Conservation (phyloP, 2,113 vertebrate genomes). For the Coregonus clupeaformis region DNA sequence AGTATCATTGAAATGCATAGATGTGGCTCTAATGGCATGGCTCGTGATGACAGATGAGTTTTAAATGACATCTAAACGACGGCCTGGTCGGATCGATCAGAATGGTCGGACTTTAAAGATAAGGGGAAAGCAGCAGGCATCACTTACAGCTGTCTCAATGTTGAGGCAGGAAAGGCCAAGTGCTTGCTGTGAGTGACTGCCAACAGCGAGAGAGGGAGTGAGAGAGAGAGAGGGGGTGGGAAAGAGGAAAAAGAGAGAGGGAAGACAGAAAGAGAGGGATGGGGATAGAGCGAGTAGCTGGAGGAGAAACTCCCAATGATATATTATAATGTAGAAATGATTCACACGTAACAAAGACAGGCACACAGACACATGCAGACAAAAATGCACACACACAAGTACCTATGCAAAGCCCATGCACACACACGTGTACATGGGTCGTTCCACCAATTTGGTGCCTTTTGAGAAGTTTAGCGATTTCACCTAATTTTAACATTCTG, state of each 20-base stretch:
- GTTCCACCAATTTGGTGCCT: no score
- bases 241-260: constrained; percentile 18
- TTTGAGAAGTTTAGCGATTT: no score
- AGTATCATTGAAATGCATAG: no score
- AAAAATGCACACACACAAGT: no score
- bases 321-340: no score
- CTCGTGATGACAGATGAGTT: constrained; percentile 42
- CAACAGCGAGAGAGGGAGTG: constrained; percentile 6
- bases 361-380: no score
- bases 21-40: constrained; percentile 37
- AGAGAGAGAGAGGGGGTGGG: neutral
- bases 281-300: neutral
- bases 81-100: no score
- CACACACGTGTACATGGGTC: no score
- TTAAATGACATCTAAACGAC: constrained; percentile 58
- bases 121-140: constrained; percentile 55
- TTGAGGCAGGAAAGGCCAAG: constrained; percentile 39
- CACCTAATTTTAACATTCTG: no score
- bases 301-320: neutral
- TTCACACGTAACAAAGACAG: no score
- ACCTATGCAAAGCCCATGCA: no score
- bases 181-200: constrained; percentile 43
- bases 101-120: constrained; percentile 59
- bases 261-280: constrained; percentile 8
- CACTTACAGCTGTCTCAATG: constrained; percentile 45